These are phyloP conservation scores for Mormyrus proboscirostris DNA, from an alignment of 2,797 vertebrate species.

Conservation along the genomic window DNA sequence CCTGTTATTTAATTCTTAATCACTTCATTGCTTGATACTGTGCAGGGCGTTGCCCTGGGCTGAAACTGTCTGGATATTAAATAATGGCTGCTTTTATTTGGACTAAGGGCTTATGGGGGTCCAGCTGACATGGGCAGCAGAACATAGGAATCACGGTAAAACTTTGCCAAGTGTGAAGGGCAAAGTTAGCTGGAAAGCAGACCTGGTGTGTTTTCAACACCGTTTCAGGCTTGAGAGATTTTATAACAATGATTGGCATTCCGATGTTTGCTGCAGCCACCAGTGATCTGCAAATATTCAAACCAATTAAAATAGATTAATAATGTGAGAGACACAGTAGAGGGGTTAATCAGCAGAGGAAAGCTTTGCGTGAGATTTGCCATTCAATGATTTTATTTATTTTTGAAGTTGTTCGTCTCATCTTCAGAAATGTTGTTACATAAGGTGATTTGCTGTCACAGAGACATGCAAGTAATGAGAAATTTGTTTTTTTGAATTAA, in stretches of 20 bases:
- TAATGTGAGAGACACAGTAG: background rate
- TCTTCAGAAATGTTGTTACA: background rate
- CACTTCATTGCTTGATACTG: background rate
- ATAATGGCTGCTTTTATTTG: slow-evolving; percentile 21
- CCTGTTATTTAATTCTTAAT: background rate
- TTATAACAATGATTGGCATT: background rate
- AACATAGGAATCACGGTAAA: background rate
- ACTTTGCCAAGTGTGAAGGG: background rate
- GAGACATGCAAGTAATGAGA: background rate
- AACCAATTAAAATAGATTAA: background rate
- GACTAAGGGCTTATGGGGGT: background rate
- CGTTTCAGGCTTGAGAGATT: background rate
- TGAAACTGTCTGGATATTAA: background rate
- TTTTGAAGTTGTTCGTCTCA: background rate
- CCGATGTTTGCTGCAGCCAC: background rate
- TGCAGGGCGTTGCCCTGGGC: background rate
- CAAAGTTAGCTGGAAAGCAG: background rate
- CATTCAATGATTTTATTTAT: background rate
- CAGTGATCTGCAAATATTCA: background rate
- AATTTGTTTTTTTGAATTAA: background rate
- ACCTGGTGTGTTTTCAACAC: background rate
- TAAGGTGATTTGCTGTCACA: background rate
- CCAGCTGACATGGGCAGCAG: background rate
- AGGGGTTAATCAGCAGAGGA: background rate
- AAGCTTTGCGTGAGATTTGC: background rate